Conservation (phyloP, 2,888 invertebrate genomes). For the Nebria brevicollis region DNA sequence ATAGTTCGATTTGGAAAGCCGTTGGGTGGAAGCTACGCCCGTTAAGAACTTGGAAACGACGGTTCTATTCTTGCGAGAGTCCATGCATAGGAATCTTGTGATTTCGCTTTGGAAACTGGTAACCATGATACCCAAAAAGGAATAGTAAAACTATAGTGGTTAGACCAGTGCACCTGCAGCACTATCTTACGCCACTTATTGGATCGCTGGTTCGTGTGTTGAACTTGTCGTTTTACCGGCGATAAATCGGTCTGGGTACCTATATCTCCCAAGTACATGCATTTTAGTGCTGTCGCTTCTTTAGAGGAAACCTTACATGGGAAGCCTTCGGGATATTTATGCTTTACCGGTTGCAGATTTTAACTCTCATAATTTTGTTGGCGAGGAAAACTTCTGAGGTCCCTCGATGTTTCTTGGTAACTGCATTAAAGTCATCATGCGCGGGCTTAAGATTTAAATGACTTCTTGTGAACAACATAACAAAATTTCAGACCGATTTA, state of each 20-base stretch:
- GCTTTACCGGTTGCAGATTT: neutral
- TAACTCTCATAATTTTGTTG: slow-evolving; percentile 16
- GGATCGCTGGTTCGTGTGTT: slow-evolving; percentile 2
- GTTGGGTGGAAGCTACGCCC: neutral
- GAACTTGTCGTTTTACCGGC: neutral
- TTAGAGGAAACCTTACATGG: neutral
- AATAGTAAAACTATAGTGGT: neutral
- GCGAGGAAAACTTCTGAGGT: neutral
- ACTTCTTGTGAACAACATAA: neutral
- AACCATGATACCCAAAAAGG: neutral
- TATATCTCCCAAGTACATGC: neutral
- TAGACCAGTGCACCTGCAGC: slow-evolving; percentile 11
- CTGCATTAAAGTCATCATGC: neutral
- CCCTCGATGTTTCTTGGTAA: neutral
- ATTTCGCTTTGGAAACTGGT: slow-evolving; percentile 1
- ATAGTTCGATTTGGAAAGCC: neutral
- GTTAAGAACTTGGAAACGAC: slow-evolving; percentile 7
- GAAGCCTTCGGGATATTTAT: slow-evolving; percentile 15
- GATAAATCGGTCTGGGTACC: slow-evolving; percentile 11
- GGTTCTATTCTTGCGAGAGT: slow-evolving; percentile 8
- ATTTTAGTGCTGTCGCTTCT: neutral
- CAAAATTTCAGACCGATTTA: neutral
- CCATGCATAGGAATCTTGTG: slow-evolving; percentile 18
- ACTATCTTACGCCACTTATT: neutral
- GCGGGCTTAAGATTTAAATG: neutral